Percentiles rank a stretch among this genome's conserved stretches.
phyloP scores from a whole-genome alignment of 2,797 vertebrate genomes.

The Holocentrus rufus region DNA sequence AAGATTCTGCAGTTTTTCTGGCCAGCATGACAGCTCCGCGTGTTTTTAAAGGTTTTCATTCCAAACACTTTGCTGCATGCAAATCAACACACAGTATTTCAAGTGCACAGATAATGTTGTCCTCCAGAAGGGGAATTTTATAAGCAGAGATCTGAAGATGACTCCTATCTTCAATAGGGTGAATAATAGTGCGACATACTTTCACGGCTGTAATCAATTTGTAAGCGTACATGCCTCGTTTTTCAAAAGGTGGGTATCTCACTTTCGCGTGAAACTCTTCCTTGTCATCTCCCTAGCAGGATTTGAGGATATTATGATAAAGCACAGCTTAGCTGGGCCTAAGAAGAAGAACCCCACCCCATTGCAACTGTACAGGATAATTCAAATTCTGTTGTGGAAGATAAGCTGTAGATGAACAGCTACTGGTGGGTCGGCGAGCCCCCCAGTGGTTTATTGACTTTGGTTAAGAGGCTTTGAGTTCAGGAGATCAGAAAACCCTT shows the following conservation, averaged over 20 bases:
- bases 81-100: background rate
- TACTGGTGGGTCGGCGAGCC: constrained; percentile 37
- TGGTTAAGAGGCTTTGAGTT: constrained; percentile 54
- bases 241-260: background rate
- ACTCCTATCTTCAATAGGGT: constrained; percentile 19
- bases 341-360: constrained; percentile 17
- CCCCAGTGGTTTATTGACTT: constrained; percentile 65
- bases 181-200: constrained; percentile 13
- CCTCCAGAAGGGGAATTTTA: background rate
- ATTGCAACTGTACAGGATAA: constrained; percentile 39
- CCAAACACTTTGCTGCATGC: background rate
- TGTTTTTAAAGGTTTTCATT: background rate
- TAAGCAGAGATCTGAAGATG: constrained; percentile 12
- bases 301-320: constrained; percentile 38
- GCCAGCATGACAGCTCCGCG: background rate
- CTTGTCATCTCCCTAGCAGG: constrained; percentile 11
- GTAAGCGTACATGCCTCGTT: background rate
- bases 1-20: background rate
- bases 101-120: constrained; percentile 5
- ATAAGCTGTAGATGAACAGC: constrained; percentile 39
- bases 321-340: constrained; percentile 34
- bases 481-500: constrained; percentile 54
- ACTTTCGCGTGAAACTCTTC: background rate
- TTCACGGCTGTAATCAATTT: constrained; percentile 24
- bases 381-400: constrained; percentile 39